Evolutionary conservation across 2,888 invertebrate species (phyloP).

Genomic region (Orthonevra nobilis): DNA sequence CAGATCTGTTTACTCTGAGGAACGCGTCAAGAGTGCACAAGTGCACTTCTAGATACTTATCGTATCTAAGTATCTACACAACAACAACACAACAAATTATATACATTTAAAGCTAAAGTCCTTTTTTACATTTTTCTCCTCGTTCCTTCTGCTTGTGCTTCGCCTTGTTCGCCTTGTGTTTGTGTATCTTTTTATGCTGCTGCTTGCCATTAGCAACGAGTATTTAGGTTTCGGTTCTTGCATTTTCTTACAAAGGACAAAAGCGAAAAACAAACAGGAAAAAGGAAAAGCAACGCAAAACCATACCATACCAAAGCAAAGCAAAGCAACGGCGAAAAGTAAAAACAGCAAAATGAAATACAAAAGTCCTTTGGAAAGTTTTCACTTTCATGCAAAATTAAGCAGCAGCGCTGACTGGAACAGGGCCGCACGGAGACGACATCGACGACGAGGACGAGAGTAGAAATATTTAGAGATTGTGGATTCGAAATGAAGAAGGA

Average conservation of each 20-base stretch:
- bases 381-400: slow-evolving; percentile 71
- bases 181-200: neutral
- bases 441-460: slow-evolving; percentile 14
- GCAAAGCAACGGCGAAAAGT: neutral
- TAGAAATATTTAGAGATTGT: neutral
- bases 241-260: slow-evolving; percentile 49
- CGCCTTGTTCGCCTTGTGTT: slow-evolving; percentile 21
- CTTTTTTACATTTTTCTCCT: slow-evolving; percentile 21
- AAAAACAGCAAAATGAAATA: slow-evolving; percentile 32
- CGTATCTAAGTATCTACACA: slow-evolving; percentile 41
- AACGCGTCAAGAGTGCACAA: slow-evolving; percentile 62
- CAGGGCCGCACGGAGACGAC: slow-evolving; percentile 34
- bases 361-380: slow-evolving; percentile 67
- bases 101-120: slow-evolving; percentile 21
- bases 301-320: too few species aligned
- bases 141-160: slow-evolving; percentile 25
- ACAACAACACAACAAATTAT: slow-evolving; percentile 10
- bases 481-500: slow-evolving; percentile 17
- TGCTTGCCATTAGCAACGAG: too few species aligned
- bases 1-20: slow-evolving; percentile 60
- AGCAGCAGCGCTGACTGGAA: slow-evolving; percentile 51
- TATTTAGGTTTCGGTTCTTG: slow-evolving; percentile 58
- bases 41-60: slow-evolving; percentile 58
- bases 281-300: slow-evolving; percentile 11
- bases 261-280: slow-evolving; percentile 10